A percentile compares a stretch with the other conserved stretches of the same genome.
These are phyloP conservation scores for Teleogryllus occipitalis DNA, from an alignment of 1,140 invertebrate species.

Conservation along the genomic window DNA sequence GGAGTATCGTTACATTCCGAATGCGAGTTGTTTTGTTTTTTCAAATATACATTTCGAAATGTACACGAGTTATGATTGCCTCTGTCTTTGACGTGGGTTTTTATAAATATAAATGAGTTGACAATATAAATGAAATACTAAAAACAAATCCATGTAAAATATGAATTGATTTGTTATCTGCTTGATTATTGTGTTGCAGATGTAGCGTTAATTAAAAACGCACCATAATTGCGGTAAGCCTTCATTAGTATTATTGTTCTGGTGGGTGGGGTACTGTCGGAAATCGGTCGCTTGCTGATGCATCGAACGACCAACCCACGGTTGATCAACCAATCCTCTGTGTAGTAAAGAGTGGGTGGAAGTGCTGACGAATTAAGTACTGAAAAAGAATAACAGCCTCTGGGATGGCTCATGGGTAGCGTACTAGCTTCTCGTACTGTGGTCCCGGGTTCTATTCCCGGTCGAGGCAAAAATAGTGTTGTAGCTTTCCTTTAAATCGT, in stretches of 20 bases:
- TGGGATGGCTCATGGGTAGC: no score
- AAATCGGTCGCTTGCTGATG: no score
- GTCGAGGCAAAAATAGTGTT: no score
- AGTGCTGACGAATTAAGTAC: no score
- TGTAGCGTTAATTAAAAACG: not conserved
- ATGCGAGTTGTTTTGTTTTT: not conserved
- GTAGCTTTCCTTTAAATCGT: no score
- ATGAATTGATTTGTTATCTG: conserved; percentile 2
- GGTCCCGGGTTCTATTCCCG: no score
- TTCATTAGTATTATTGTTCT: not conserved
- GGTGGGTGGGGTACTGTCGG: no score
- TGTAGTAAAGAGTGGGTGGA: not conserved
- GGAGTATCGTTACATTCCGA: not conserved
- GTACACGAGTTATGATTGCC: not conserved
- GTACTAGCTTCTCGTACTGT: no score
- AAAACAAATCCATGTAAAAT: not conserved
- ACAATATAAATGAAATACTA: not conserved
- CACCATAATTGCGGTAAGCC: not conserved
- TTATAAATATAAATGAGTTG: conserved; percentile 6
- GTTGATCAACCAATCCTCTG: not conserved
- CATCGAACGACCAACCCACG: not conserved
- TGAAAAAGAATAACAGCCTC: no score
- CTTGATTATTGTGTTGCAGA: not conserved
- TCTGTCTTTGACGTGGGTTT: not conserved
- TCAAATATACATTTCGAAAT: not conserved